Percentiles rank a stretch among this genome's conserved stretches.
These are phyloP conservation scores for Ylistrum balloti DNA, from an alignment of 1,140 invertebrate species.

Conservation along the genomic window DNA sequence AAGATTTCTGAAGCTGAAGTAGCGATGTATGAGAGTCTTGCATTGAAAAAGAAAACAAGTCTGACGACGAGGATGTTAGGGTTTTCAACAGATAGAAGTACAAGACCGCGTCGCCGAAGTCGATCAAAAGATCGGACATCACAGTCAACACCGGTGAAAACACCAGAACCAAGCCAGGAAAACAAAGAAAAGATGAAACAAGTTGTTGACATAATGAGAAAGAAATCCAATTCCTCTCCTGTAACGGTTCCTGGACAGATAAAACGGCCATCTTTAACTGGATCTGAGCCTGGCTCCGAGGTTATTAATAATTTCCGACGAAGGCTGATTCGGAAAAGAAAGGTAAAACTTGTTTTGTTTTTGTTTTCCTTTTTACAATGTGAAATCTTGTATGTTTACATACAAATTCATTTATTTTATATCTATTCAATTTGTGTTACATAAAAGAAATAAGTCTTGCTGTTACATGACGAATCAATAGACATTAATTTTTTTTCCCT, in stretches of 20 bases:
- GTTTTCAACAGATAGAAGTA: constrained; percentile 42
- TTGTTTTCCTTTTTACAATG: too few species aligned
- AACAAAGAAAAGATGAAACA: constrained; percentile 45
- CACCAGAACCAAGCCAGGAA: constrained; percentile 43
- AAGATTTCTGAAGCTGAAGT: constrained; percentile 53
- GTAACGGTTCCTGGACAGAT: background rate
- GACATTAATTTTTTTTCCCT: too few species aligned
- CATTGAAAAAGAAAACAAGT: constrained; percentile 49
- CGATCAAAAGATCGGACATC: background rate
- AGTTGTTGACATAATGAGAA: constrained; percentile 41
- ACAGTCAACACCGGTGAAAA: background rate
- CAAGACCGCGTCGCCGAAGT: background rate
- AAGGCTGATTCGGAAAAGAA: constrained; percentile 44
- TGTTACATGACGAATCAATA: too few species aligned
- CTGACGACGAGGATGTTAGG: constrained; percentile 57
- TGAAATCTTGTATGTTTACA: too few species aligned
- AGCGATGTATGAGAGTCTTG: constrained; percentile 63
- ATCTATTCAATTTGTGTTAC: too few species aligned
- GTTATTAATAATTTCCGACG: constrained; percentile 42
- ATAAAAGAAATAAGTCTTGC: too few species aligned
- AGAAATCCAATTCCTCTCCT: background rate
- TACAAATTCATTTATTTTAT: too few species aligned
- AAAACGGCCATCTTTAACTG: constrained; percentile 26
- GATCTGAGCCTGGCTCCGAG: constrained; percentile 41
- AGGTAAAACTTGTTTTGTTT: constrained; percentile 34